Evolutionary conservation across 2,888 invertebrate genomes (phyloP).

Genomic region (Vanessa cardui): DNA sequence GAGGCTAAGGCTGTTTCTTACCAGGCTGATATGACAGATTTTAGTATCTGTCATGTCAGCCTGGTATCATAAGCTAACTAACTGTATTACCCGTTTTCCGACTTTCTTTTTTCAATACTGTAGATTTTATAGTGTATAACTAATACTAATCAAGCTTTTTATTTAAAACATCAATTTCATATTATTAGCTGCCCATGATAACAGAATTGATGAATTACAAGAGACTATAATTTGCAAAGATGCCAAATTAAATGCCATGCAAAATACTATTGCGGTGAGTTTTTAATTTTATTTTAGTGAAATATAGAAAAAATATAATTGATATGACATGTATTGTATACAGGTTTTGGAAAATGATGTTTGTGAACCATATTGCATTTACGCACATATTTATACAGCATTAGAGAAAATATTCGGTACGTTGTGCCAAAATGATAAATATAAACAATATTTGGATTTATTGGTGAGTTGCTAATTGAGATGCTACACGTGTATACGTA

Average conservation of each 20-base stretch:
- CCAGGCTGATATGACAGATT: no score
- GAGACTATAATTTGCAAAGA: slow-evolving; percentile 69
- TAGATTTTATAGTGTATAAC: background rate
- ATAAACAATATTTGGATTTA: slow-evolving; percentile 66
- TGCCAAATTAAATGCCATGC: slow-evolving; percentile 73
- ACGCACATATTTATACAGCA: slow-evolving; percentile 76
- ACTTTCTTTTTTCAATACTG: no score
- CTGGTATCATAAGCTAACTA: no score
- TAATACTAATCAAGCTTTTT: background rate
- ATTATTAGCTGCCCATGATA: slow-evolving; percentile 57
- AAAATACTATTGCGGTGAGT: slow-evolving; percentile 72
- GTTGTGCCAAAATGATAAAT: slow-evolving; percentile 71
- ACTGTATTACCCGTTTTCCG: no score
- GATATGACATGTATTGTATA: slow-evolving; percentile 5
- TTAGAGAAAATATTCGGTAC: slow-evolving; percentile 72
- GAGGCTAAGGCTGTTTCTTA: no score
- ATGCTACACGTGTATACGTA: no score
- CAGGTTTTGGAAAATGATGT: slow-evolving; percentile 77
- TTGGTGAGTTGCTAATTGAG: slow-evolving; percentile 52
- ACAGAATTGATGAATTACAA: slow-evolving; percentile 67
- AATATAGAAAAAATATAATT: background rate
- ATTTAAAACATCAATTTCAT: background rate
- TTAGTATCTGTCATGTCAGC: no score
- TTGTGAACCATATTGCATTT: slow-evolving; percentile 74
- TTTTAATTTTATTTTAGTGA: slow-evolving; percentile 14